These are phyloP conservation scores for Erannis defoliaria DNA, from an alignment of 2,888 invertebrate genomes.

Conservation along the genomic window DNA sequence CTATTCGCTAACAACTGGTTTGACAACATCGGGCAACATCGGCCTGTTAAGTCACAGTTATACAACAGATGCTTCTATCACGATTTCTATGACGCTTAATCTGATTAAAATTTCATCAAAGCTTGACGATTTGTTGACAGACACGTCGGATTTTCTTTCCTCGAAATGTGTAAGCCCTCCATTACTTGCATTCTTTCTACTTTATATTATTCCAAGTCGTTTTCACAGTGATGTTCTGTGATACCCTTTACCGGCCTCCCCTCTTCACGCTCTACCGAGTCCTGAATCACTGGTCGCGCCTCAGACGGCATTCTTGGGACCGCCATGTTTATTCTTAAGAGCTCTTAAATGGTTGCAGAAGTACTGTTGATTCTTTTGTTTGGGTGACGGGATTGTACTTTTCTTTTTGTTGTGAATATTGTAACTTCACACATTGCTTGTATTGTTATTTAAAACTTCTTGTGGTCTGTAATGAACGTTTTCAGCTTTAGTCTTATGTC, in stretches of 20 bases:
- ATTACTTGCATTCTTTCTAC: conserved; percentile 5
- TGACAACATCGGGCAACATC: not conserved
- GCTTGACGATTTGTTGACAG: not conserved
- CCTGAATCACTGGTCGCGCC: conserved; percentile 75
- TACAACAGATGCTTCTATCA: not conserved
- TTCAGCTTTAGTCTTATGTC: not conserved
- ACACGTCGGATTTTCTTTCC: not conserved
- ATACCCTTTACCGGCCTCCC: conserved; percentile 76
- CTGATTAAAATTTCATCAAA: not conserved
- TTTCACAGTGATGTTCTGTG: conserved; percentile 42
- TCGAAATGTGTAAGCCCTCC: not conserved
- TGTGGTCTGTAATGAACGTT: not conserved
- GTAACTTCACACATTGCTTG: too few relatives aligned
- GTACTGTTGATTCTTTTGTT: conserved; percentile 27
- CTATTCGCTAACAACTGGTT: conserved; percentile 1
- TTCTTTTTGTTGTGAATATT: conserved; percentile 1
- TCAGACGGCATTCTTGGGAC: conserved; percentile 58
- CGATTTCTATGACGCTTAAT: not conserved
- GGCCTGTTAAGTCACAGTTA: too few relatives aligned
- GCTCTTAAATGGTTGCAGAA: conserved; percentile 25
- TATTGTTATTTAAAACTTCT: not conserved
- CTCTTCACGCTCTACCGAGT: conserved; percentile 75
- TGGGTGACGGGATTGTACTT: conserved; percentile 15
- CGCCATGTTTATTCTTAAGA: conserved; percentile 35
- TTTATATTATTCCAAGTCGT: conserved; percentile 36